A percentile compares a stretch with the other conserved stretches of the same genome.
These are phyloP conservation scores for Atlantisia rogersi DNA, from an alignment of 2,113 vertebrate genomes.

Conservation along the genomic window DNA sequence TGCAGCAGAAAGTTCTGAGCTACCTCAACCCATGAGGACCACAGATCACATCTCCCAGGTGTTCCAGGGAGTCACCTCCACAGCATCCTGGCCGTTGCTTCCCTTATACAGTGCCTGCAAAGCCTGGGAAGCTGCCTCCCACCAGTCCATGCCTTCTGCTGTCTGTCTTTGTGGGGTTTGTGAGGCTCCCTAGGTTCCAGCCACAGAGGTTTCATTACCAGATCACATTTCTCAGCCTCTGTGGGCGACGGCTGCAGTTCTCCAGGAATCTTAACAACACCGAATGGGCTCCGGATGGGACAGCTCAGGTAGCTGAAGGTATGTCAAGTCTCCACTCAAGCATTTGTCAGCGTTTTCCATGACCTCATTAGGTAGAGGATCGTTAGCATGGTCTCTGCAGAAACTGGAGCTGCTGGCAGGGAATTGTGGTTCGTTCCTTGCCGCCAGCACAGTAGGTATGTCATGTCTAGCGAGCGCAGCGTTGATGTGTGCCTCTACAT, in stretches of 20 bases:
- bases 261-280: neutral
- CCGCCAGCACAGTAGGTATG: conserved; percentile 61
- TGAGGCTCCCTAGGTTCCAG: neutral
- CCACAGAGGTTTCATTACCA: neutral
- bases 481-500: conserved; percentile 7
- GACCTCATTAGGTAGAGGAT: conserved; percentile 24
- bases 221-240: neutral
- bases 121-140: neutral
- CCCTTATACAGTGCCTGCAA: neutral
- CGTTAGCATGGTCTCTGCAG: neutral
- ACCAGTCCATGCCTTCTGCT: fast-evolving
- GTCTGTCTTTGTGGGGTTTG: fast-evolving
- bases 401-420: conserved; percentile 21
- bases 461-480: neutral
- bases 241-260: neutral
- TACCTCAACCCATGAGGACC: neutral
- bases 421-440: neutral
- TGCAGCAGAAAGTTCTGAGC: neutral
- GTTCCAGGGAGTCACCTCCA: fast-evolving
- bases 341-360: conserved; percentile 36
- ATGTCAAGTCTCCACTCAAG: conserved; percentile 18
- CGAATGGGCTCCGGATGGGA: neutral
- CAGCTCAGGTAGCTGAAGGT: conserved; percentile 47
- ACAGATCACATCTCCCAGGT: neutral
- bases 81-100: fast-evolving